Percentiles rank a stretch among this genome's conserved stretches.
Conservation (phyloP, 2,888 invertebrate genomes). For the Dasypolia templi region DNA sequence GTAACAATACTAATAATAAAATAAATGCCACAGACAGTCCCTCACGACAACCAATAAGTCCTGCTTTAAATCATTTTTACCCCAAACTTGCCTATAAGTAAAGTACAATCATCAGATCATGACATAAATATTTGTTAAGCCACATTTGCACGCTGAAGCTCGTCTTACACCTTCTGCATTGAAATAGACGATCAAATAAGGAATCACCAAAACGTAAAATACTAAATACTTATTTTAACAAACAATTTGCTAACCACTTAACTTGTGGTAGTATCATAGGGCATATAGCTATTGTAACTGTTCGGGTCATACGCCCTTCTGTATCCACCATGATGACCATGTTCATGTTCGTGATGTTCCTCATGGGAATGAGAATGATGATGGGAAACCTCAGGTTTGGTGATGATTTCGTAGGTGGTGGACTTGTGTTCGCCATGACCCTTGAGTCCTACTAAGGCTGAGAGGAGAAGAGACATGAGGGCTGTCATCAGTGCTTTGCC, state of each 20-base stretch:
- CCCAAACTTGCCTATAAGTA: no score
- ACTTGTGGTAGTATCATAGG: slow-evolving; percentile 81
- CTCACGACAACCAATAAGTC: background rate
- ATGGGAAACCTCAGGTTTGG: slow-evolving; percentile 94
- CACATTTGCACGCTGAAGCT: background rate
- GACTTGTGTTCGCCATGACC: slow-evolving; percentile 92
- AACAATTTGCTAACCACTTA: slow-evolving; percentile 37
- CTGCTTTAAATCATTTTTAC: background rate
- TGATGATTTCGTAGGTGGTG: slow-evolving; percentile 95
- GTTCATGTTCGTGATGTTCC: slow-evolving; percentile 90
- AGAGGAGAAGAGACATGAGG: slow-evolving; percentile 94
- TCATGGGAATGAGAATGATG: slow-evolving; percentile 93
- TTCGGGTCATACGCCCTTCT: slow-evolving; percentile 88
- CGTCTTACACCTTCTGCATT: background rate
- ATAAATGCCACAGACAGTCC: slow-evolving; percentile 16
- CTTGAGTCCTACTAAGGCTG: slow-evolving; percentile 94
- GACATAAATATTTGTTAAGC: background rate
- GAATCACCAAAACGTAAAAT: background rate
- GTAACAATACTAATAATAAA: background rate
- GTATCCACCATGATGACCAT: slow-evolving; percentile 90
- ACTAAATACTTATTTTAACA: slow-evolving; percentile 13
- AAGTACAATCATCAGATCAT: background rate
- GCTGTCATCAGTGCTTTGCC: slow-evolving; percentile 96
- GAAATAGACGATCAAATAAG: background rate
- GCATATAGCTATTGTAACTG: slow-evolving; percentile 84